phyloP scores from a whole-genome alignment of 2,888 invertebrate species.

The Zaprionus bogoriensis region DNA sequence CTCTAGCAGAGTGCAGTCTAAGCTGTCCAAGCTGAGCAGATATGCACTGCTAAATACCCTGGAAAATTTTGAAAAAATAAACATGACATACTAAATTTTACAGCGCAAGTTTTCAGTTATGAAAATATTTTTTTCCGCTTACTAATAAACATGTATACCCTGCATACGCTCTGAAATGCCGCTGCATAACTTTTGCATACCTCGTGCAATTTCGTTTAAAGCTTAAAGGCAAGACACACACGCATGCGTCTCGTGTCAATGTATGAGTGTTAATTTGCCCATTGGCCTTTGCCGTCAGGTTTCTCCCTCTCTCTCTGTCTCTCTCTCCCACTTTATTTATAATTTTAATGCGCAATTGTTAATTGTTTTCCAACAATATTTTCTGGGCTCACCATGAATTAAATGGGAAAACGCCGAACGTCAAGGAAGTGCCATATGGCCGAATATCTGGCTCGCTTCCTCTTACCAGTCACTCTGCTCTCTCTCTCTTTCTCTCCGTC shows the following conservation, averaged over 20 bases:
- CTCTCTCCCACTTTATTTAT: conserved; percentile 5
- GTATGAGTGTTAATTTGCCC: conserved; percentile 30
- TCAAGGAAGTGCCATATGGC: conserved; percentile 51
- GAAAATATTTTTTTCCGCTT: no score
- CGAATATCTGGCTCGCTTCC: conserved; percentile 13
- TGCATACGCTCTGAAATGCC: no score
- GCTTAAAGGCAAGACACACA: conserved; percentile 7
- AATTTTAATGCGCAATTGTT: conserved; percentile 64
- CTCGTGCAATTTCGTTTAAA: no score
- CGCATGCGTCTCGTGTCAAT: conserved; percentile 7
- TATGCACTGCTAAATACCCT: not conserved
- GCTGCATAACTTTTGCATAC: not conserved
- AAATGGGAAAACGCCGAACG: conserved; percentile 27
- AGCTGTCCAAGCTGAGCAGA: no score
- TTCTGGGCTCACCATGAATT: conserved; percentile 44
- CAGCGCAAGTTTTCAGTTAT: no score
- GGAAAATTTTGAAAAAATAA: not conserved
- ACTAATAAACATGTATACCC: no score
- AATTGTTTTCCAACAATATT: conserved; percentile 52
- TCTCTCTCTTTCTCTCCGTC: not conserved
- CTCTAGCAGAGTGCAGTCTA: no score
- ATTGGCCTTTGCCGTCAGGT: conserved; percentile 20
- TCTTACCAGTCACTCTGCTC: not conserved
- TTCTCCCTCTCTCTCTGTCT: not conserved
- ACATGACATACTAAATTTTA: no score